Evolutionary conservation across 2,113 vertebrate genomes (phyloP), one percentile per base, ranked within the genome.

Genomic region (Hyperopisus bebe): DNA sequence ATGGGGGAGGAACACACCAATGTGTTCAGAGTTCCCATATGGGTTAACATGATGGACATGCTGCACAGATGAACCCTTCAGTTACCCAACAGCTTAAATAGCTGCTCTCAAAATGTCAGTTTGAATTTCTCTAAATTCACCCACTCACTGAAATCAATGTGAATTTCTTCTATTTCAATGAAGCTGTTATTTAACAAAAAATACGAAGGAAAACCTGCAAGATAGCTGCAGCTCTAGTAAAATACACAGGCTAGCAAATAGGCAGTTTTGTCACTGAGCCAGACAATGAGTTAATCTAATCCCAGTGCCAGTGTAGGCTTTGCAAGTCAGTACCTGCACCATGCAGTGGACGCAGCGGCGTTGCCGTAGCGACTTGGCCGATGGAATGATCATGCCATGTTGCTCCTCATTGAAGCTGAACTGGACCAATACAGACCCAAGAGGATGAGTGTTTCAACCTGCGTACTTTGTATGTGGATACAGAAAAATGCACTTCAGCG

Each of bases 341-440:
- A 98, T 91, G 92, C 98, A 99, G 94, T 96, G 96, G 51, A 97
- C 96, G 46, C 98, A 99, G 84, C 96, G 97, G 0, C 97, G 94
- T 85, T 95, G 94, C 47, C 95, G 94, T 15, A 95, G 3, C 0
- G 47, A 70, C 24, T 90, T 91, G 1, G 94, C 88, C 5, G 90
- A 46, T 66, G 93, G 91, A 53, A 95, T 93, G 1, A 93, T 92
- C 95, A 95, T 95, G 19, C 92, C 88, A 31, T 95, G 93, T 92
- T 94, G 93, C 66, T 97, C 97, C 92, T 97, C 96, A 35, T 88
- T 91, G 27, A 87, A 92, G 94, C 89, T 83, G 93, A 88, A 66
- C 39, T 24, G 74, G 13, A 70, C 53, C 83, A 11, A 0, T 21
- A 90, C 91, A 94, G 89, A 44, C 10, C 42, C 83, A 48, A 86